phyloP scores from a whole-genome alignment of 64 coral and sea anemone species.

The Porites lutea region DNA sequence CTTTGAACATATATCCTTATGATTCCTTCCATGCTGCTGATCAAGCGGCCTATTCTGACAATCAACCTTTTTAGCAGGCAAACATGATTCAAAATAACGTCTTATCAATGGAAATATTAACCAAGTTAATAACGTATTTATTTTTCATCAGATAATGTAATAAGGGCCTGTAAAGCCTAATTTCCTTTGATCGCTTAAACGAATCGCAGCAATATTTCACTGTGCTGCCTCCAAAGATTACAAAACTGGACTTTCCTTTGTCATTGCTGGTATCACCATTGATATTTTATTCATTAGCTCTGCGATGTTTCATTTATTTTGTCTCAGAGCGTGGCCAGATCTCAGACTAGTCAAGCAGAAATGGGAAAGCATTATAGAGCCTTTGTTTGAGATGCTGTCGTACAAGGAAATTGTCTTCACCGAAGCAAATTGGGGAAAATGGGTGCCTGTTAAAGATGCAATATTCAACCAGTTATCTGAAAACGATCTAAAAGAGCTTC shows the following conservation, averaged over 20 bases:
- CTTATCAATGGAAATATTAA: too few species aligned
- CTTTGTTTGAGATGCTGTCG: constrained; percentile 48
- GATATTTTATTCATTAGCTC: background rate
- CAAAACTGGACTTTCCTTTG: background rate
- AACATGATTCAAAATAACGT: too few species aligned
- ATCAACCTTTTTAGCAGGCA: too few species aligned
- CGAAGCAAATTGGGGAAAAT: constrained; percentile 33
- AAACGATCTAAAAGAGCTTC: constrained; percentile 17
- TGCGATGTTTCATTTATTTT: background rate
- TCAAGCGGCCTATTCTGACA: too few species aligned
- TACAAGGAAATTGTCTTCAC: constrained; percentile 46
- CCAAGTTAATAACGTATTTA: background rate
- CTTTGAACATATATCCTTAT: too few species aligned
- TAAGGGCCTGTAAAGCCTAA: background rate
- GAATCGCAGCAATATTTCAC: too few species aligned
- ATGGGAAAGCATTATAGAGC: constrained; percentile 62
- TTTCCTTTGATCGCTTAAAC: background rate
- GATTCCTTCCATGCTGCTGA: too few species aligned
- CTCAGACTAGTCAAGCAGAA: constrained; percentile 46
- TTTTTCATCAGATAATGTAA: background rate
- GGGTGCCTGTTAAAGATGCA: constrained; percentile 47
- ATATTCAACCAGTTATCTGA: constrained; percentile 42
- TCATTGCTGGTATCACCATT: background rate
- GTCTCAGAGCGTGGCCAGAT: constrained; percentile 69
- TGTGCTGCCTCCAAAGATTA: too few species aligned